Evolutionary conservation across 2,113 vertebrate species (phyloP).

Genomic region (Camelus bactrianus): DNA sequence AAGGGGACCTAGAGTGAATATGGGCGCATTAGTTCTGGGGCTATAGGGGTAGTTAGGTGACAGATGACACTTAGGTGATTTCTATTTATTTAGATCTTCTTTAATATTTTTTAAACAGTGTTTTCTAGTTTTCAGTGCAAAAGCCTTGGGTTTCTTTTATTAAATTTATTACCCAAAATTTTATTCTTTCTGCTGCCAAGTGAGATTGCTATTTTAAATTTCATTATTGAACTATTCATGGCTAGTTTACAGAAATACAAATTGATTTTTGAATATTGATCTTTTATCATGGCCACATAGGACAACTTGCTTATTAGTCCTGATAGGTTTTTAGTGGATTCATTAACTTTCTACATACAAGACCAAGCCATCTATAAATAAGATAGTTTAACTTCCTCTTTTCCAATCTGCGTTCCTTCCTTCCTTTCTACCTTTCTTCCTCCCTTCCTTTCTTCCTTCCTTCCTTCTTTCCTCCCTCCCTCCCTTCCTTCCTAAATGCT

Average conservation of each 20-base stretch:
- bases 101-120: background rate
- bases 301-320: background rate
- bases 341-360: background rate
- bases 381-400: background rate
- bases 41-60: background rate
- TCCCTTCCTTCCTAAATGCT: background rate
- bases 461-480: background rate
- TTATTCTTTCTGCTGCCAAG: background rate
- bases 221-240: background rate
- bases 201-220: background rate
- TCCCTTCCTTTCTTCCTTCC: no score
- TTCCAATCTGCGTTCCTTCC: background rate
- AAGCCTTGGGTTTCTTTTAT: background rate
- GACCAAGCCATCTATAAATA: background rate
- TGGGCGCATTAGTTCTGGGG: rapidly evolving
- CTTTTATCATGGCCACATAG: background rate
- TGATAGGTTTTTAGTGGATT: background rate
- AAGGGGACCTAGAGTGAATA: background rate
- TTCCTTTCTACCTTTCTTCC: no score
- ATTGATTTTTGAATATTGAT: background rate
- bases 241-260: background rate
- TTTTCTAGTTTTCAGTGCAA: background rate
- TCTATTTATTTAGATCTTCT: background rate
- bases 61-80: background rate
- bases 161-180: background rate